Evolutionary conservation across 2,113 vertebrate species (phyloP).

Genomic region (Genyomyrus donnyi): DNA sequence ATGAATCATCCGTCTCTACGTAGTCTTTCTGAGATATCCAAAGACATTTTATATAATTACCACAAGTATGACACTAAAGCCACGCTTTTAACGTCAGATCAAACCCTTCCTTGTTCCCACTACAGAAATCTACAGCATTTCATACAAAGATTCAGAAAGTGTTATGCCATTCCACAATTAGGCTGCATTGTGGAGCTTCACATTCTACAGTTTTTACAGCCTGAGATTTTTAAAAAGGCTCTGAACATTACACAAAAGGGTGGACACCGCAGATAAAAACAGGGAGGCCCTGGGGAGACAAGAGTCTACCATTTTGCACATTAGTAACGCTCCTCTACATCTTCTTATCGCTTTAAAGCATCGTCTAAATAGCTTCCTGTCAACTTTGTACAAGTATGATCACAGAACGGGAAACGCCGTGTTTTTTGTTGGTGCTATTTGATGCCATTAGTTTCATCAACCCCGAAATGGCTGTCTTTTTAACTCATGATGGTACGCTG

Average conservation of each 20-base stretch:
- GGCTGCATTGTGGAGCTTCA: neutral
- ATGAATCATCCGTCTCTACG: neutral
- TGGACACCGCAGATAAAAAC: neutral
- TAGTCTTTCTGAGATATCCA: neutral
- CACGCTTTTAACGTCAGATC: neutral
- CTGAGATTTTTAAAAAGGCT: neutral
- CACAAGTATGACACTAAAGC: neutral
- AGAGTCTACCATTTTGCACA: neutral
- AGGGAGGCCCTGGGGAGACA: neutral
- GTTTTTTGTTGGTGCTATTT: conserved; percentile 1
- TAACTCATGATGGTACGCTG: neutral
- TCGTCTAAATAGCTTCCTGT: conserved; percentile 11
- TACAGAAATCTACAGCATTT: neutral
- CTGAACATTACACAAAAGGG: neutral
- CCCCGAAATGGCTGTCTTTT: neutral
- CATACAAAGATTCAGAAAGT: neutral
- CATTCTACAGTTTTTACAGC: neutral
- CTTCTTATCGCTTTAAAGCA: conserved; percentile 11
- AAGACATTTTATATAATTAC: neutral
- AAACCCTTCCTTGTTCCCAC: neutral
- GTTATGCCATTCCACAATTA: neutral
- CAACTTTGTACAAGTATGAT: conserved; percentile 1
- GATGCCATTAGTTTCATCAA: neutral
- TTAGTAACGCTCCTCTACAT: neutral
- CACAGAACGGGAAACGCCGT: conserved; percentile 17